Evolutionary conservation across 2,113 vertebrate species (phyloP).

Genomic region (Motacilla tschutschensis): DNA sequence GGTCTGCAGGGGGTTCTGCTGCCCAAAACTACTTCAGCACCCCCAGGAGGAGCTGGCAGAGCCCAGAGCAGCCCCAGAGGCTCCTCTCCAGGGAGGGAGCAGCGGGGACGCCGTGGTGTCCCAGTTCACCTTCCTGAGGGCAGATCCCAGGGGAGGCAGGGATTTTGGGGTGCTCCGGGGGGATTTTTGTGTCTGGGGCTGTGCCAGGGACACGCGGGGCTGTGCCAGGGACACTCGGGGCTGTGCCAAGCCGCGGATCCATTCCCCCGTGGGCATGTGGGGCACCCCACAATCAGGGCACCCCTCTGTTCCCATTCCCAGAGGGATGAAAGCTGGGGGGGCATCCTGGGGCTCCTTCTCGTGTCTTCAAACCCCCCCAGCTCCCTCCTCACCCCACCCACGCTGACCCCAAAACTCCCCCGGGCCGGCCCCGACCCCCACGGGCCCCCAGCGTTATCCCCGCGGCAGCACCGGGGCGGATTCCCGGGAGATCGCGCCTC

Average conservation of each 20-base stretch:
- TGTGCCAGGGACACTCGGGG: background rate
- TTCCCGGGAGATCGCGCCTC: background rate
- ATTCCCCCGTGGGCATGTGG: background rate
- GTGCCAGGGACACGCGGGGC: fast-evolving
- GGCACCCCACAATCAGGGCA: background rate
- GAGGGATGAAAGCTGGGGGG: background rate
- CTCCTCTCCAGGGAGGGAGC: background rate
- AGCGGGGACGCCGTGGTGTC: fast-evolving
- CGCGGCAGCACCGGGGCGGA: background rate
- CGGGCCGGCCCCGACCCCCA: fast-evolving
- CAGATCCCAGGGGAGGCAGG: background rate
- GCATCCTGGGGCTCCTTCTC: background rate
- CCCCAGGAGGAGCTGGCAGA: background rate
- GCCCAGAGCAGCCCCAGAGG: background rate
- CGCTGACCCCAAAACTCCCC: background rate
- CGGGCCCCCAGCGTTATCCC: background rate
- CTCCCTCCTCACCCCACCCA: background rate
- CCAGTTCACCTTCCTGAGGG: background rate
- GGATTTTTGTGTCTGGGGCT: fast-evolving
- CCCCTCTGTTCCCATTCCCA: background rate
- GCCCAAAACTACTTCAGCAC: background rate
- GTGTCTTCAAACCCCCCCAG: fast-evolving
- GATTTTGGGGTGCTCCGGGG: background rate
- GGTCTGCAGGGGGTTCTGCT: background rate
- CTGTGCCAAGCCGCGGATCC: fast-evolving